Conservation (phyloP, 1,140 invertebrate genomes). For the Heliothis subflexa region DNA sequence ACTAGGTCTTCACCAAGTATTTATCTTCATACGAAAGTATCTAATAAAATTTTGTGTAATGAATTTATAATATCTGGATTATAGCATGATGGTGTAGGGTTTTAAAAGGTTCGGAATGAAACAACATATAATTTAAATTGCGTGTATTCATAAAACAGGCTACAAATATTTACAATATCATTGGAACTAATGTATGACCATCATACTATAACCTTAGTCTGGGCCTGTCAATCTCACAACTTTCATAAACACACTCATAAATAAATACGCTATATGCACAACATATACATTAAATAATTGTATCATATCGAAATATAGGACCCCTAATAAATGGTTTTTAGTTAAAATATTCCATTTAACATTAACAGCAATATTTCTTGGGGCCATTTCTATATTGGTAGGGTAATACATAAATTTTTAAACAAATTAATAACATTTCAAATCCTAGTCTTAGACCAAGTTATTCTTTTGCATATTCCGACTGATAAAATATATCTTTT, state of each 20-base stretch:
- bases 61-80: slow-evolving; percentile 47
- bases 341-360: neutral
- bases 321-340: neutral
- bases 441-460: neutral
- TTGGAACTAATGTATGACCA: slow-evolving; percentile 67
- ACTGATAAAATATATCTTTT: no score
- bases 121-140: slow-evolving; percentile 67
- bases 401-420: neutral
- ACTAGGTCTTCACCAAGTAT: no score
- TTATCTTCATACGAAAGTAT: no score
- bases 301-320: neutral
- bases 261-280: neutral
- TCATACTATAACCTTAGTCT: slow-evolving; percentile 76
- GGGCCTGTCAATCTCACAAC: neutral
- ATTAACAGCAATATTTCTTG: neutral
- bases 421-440: neutral
- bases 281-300: neutral
- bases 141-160: slow-evolving; percentile 69
- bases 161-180: slow-evolving; percentile 61
- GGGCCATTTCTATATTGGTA: neutral
- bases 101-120: slow-evolving; percentile 69
- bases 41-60: neutral
- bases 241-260: slow-evolving; percentile 15
- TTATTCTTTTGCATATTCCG: no score
- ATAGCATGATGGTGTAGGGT: slow-evolving; percentile 79